A percentile compares a stretch with the other conserved stretches of the same genome.
These are phyloP conservation scores for Leptodactylus fallax DNA, from an alignment of 2,797 vertebrate genomes.

Conservation along the genomic window DNA sequence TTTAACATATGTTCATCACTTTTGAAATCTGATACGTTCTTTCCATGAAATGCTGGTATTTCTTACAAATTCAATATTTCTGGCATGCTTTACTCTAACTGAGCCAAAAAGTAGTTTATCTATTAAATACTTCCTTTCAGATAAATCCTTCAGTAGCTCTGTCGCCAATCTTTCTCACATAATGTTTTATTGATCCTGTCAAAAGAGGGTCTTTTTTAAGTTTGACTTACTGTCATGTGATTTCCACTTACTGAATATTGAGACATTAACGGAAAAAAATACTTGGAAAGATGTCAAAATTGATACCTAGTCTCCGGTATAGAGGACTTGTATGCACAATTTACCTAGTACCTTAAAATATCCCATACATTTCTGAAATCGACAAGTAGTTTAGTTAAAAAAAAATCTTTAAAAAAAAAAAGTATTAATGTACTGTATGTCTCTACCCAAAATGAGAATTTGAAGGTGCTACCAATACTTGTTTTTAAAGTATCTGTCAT, in stretches of 20 bases:
- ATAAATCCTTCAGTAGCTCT: neutral
- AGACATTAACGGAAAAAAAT: neutral
- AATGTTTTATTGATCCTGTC: slow-evolving; percentile 6
- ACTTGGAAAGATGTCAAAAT: neutral
- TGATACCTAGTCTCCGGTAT: neutral
- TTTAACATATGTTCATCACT: neutral
- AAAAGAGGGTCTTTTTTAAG: neutral
- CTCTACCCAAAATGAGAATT: too few relatives aligned
- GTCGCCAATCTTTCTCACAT: neutral
- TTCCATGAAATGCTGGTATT: neutral
- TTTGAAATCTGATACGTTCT: neutral
- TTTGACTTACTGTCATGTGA: neutral
- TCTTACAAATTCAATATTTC: neutral
- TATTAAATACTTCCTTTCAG: neutral
- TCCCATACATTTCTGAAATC: neutral
- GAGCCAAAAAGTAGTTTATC: slow-evolving; percentile 1
- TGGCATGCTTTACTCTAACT: neutral
- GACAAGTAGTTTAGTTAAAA: neutral
- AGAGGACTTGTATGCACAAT: neutral
- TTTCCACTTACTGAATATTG: neutral
- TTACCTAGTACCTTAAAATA: neutral
- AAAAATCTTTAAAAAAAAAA: too few relatives aligned
- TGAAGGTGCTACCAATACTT: too few relatives aligned
- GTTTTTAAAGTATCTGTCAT: too few relatives aligned
- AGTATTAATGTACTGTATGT: too few relatives aligned